Evolutionary conservation across 2,888 invertebrate genomes (phyloP).

Genomic region (Pristionchus mayeri): DNA sequence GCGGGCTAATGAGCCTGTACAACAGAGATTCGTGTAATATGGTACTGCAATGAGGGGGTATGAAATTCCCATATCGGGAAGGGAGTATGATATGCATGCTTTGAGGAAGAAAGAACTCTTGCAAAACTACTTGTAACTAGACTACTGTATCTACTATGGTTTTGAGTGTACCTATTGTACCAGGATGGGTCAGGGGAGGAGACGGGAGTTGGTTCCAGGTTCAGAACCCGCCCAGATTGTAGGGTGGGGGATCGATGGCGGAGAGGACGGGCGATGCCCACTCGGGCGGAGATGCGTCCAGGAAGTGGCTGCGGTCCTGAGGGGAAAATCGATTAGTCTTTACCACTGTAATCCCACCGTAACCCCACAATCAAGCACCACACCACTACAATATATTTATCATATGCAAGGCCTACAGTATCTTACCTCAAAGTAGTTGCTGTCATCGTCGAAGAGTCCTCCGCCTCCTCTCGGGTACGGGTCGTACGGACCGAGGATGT

Average conservation of each 20-base stretch:
- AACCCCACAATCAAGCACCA: neutral
- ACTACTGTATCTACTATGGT: neutral
- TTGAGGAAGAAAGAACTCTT: neutral
- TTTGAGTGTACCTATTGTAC: neutral
- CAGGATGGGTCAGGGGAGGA: neutral
- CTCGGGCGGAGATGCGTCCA: conserved; percentile 34
- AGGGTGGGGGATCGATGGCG: conserved; percentile 45
- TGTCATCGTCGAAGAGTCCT: conserved; percentile 2
- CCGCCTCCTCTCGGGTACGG: neutral
- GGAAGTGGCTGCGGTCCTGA: conserved; percentile 21
- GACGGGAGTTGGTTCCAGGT: neutral
- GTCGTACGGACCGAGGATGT: conserved; percentile 45
- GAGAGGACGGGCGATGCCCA: conserved; percentile 49
- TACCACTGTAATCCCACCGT: neutral
- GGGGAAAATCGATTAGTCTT: neutral
- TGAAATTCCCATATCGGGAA: too few relatives aligned
- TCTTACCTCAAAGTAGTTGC: conserved; percentile 12
- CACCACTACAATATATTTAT: neutral
- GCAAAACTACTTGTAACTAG: too few relatives aligned
- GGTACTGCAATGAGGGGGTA: conserved; percentile 1
- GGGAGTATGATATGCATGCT: conserved; percentile 34
- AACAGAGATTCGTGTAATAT: conserved; percentile 38
- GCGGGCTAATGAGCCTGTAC: too few relatives aligned
- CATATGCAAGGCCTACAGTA: neutral
- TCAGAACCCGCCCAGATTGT: conserved; percentile 42